These are phyloP conservation scores for Orthosia cruda DNA, from an alignment of 2,888 invertebrate genomes.

Conservation along the genomic window DNA sequence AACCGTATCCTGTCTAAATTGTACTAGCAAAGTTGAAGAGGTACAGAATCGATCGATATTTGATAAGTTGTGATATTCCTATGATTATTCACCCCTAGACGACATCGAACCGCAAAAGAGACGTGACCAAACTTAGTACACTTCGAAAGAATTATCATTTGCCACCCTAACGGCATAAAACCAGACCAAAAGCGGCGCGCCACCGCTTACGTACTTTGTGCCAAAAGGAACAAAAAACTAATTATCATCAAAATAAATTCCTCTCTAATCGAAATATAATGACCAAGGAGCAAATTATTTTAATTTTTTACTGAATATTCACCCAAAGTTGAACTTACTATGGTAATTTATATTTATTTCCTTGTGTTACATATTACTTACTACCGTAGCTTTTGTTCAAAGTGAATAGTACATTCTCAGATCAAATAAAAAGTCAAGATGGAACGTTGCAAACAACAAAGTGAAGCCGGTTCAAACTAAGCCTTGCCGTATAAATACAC, in stretches of 20 bases:
- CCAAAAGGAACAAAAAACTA: slow-evolving; percentile 5
- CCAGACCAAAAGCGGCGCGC: not conserved
- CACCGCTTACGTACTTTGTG: no score
- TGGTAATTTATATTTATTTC: not conserved
- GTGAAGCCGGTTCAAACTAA: no score
- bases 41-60: not conserved
- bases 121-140: not conserved
- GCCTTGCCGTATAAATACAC: no score
- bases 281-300: slow-evolving; percentile 33
- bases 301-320: slow-evolving; percentile 33
- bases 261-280: slow-evolving; percentile 43
- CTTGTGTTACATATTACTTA: not conserved
- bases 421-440: no score
- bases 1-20: not conserved
- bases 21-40: not conserved
- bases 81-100: not conserved
- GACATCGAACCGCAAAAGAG: not conserved
- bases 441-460: no score
- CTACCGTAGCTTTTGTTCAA: no score
- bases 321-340: not conserved
- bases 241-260: slow-evolving; percentile 30
- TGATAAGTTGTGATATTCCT: not conserved
- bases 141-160: slow-evolving; percentile 2
- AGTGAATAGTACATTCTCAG: no score
- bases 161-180: slow-evolving; percentile 1